phyloP scores from a whole-genome alignment of 2,888 invertebrate genomes.

The Limnephilus marmoratus region DNA sequence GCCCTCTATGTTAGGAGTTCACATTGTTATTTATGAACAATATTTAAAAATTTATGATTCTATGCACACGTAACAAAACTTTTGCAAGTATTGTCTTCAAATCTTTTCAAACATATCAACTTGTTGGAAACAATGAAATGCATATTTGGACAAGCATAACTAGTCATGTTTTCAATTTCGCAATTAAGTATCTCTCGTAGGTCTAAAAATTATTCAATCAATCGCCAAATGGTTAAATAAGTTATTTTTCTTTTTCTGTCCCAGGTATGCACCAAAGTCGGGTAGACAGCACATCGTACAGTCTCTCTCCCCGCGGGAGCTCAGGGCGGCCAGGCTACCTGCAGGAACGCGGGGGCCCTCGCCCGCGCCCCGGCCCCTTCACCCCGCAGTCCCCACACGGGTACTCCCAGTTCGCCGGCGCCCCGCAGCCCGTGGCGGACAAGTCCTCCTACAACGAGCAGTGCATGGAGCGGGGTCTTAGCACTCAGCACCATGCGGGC shows the following conservation, averaged over 20 bases:
- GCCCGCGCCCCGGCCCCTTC: constrained; percentile 71
- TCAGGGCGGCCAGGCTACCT: constrained; percentile 71
- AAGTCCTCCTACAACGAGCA: constrained; percentile 67
- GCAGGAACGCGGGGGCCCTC: constrained; percentile 70
- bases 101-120: no score
- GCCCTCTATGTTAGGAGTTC: no score
- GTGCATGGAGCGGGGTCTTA: constrained; percentile 55
- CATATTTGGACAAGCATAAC: no score
- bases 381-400: constrained; percentile 69
- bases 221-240: not conserved
- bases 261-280: constrained; percentile 60
- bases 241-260: not conserved
- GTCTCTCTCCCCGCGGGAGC: constrained; percentile 28
- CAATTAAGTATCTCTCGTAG: not conserved
- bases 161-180: not conserved
- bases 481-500: constrained; percentile 67
- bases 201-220: not conserved
- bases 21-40: no score
- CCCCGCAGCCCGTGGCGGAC: constrained; percentile 65
- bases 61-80: no score
- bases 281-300: constrained; percentile 38
- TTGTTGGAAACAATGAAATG: no score
- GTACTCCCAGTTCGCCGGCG: constrained; percentile 70
- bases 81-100: no score
- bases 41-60: not conserved